Evolutionary conservation across 2,113 vertebrate genomes (phyloP).

Genomic region (Podiceps cristatus): DNA sequence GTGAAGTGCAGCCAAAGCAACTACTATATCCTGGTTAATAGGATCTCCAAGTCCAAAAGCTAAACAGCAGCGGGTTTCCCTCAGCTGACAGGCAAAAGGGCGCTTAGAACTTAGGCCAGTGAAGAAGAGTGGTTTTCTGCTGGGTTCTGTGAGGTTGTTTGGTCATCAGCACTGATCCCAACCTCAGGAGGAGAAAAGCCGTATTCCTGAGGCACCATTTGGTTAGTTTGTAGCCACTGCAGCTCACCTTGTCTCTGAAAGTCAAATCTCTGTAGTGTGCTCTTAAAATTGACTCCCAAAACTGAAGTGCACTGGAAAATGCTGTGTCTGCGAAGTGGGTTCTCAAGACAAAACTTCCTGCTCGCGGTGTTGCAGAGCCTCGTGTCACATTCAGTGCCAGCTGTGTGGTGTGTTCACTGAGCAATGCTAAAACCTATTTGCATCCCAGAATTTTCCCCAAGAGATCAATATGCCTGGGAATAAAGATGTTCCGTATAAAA

Average conservation of each 20-base stretch:
- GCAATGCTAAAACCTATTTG: background rate
- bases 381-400: background rate
- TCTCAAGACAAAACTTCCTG: background rate
- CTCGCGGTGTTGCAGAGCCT: background rate
- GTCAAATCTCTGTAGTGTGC: background rate
- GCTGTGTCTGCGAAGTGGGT: background rate
- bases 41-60: background rate
- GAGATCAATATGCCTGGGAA: background rate
- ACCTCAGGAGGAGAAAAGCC: accelerated
- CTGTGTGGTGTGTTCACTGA: background rate
- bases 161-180: background rate
- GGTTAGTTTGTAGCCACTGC: background rate
- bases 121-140: background rate
- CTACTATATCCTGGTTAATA: background rate
- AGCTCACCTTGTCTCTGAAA: background rate
- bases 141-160: background rate
- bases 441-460: background rate
- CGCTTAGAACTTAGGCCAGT: background rate
- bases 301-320: background rate
- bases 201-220: accelerated
- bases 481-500: background rate
- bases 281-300: background rate
- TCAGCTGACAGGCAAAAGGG: background rate
- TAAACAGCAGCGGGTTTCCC: background rate
- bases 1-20: background rate